Conservation (phyloP, 2,888 invertebrate species). For the Ditula angustiorana region DNA sequence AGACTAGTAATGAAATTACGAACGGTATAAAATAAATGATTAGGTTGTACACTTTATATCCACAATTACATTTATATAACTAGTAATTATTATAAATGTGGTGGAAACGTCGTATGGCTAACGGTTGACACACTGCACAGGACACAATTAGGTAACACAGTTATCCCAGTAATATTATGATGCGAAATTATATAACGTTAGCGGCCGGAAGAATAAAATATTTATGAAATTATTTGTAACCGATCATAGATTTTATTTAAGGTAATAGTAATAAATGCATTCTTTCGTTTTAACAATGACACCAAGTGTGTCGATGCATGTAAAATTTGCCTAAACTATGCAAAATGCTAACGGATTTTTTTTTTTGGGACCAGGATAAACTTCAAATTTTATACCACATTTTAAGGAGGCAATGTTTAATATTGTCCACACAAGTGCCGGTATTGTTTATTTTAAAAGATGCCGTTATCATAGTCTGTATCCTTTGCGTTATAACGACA, state of each 20-base stretch:
- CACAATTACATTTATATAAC: background rate
- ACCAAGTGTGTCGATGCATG: no score
- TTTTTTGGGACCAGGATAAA: no score
- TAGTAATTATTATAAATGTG: conserved; percentile 4
- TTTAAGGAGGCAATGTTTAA: no score
- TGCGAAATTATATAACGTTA: background rate
- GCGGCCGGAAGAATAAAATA: background rate
- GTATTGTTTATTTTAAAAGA: no score
- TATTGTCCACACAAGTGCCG: no score
- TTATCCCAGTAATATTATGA: background rate
- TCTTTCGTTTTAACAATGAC: background rate
- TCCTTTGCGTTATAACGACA: no score
- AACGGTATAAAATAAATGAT: background rate
- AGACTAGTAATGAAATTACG: background rate
- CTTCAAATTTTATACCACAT: no score
- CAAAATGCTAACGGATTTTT: no score
- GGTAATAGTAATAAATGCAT: background rate
- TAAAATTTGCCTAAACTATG: no score
- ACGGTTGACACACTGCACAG: conserved; percentile 1
- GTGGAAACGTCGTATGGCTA: background rate
- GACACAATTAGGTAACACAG: background rate
- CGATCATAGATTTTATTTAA: background rate
- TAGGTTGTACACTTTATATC: conserved; percentile 5
- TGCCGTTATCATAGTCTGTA: no score
- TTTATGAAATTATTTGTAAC: background rate